Evolutionary conservation across 2,113 vertebrate species (phyloP).

Genomic region (Seriola rivoliana): DNA sequence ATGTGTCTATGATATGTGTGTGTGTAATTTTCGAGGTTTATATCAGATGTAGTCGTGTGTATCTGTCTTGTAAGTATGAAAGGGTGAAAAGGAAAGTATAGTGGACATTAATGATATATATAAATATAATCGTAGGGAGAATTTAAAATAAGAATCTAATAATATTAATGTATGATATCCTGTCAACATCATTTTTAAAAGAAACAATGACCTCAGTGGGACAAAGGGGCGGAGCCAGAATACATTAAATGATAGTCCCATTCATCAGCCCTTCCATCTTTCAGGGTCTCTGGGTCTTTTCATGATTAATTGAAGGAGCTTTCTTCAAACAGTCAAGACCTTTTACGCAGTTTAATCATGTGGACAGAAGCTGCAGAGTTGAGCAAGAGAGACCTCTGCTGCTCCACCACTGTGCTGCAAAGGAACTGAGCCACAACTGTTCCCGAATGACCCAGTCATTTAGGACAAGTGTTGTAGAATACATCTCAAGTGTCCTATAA

Average conservation of each 20-base stretch:
- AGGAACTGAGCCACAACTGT: background rate
- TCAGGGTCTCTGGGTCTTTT: background rate
- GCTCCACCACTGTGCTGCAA: slow-evolving; percentile 9
- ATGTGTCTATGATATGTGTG: too few species aligned
- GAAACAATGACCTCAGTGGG: too few species aligned
- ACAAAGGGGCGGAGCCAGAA: background rate
- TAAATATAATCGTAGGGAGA: too few species aligned
- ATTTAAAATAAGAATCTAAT: too few species aligned
- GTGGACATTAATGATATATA: too few species aligned
- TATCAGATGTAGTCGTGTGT: too few species aligned
- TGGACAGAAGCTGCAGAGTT: slow-evolving; percentile 5
- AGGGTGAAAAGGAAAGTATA: too few species aligned
- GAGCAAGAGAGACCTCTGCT: slow-evolving; percentile 65
- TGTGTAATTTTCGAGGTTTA: too few species aligned
- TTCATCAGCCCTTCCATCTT: background rate
- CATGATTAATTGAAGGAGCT: background rate
- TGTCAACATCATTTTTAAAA: too few species aligned
- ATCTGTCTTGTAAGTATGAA: too few species aligned
- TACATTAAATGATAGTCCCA: background rate
- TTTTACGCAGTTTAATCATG: background rate
- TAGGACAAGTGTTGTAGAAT: background rate
- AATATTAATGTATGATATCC: too few species aligned
- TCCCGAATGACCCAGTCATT: background rate
- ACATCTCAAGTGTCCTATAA: background rate
- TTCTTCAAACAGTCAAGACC: background rate